Evolutionary conservation across 2,113 vertebrate species (phyloP), one percentile per base, ranked within the genome.

Genomic region (Cavia aperea): DNA sequence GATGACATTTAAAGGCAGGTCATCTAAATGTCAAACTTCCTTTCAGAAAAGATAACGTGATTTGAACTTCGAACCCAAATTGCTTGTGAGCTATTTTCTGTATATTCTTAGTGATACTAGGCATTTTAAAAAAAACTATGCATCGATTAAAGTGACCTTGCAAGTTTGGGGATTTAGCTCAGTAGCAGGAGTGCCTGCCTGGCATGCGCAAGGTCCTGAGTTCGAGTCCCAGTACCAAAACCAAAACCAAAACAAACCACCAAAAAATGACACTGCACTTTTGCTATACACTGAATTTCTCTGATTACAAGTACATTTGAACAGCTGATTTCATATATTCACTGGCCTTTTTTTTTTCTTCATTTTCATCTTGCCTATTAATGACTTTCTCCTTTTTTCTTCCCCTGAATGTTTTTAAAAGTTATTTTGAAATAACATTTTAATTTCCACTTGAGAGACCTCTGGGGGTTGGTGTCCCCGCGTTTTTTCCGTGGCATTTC

Each of bases 21-120:
- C 73, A 86, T 75, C 85, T 85, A 72, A 89, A 91, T 88, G 16
- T 63, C n/a, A 90, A 93, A 82, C 81, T 93, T 88, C 54, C 31
- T 96, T 92, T 63, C 29, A 92, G 73, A 90, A 96, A 92, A 73
- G 31, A 39, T 31, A 88, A 75, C 54, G 72, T 79, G 78, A 86
- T 73, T 88, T 92, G 29, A 86, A 75, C 6, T 92, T 91, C 29
- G 39, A 92, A 43, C 51, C 13, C 54, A 83, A 58, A 89, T 46
- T 51, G 23, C n/a, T 66, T 39, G 4, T 85, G 11, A 77, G 21
- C 21, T 31, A 79, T 93, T 90, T 95, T 88, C 49, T 94, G 36
- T 79, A 63, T 26, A 90, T 88, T 39, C 18, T 94, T 63, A 88
- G 73, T 5, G 82, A 88, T 88, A 68, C 10, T 78, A 77, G 26